Evolutionary conservation across 2,113 vertebrate species (phyloP).

Genomic region (Agelaius phoeniceus): DNA sequence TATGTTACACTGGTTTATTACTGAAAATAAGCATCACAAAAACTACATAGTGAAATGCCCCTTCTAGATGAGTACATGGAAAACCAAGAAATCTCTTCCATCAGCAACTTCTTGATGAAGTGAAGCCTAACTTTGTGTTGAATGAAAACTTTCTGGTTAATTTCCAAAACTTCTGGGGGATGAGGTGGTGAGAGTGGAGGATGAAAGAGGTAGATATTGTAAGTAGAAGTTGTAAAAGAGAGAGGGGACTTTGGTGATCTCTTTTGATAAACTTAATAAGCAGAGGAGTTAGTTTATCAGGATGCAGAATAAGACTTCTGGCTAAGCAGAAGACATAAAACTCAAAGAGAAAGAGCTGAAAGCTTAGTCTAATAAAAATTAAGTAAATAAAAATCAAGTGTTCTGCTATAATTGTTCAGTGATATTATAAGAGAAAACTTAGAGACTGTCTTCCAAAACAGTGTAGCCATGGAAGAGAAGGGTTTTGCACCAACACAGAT

Average conservation of each 20-base stretch:
- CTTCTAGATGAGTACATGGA: not conserved
- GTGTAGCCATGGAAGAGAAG: not conserved
- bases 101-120: not conserved
- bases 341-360: not conserved
- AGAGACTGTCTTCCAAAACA: not conserved
- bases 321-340: not conserved
- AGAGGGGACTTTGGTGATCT: not conserved
- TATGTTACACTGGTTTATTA: not conserved
- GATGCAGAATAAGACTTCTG: not conserved
- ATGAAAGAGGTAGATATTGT: not conserved
- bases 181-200: not conserved
- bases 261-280: not conserved
- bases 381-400: not conserved
- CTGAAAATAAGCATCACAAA: not conserved
- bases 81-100: not conserved
- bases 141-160: not conserved
- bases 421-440: not conserved
- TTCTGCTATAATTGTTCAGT: not conserved
- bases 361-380: not conserved
- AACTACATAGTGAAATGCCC: rapidly evolving
- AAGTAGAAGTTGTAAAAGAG: not conserved
- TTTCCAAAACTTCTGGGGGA: not conserved
- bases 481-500: not conserved
- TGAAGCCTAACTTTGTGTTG: not conserved
- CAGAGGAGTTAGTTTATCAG: not conserved